These are phyloP conservation scores for Drosophila vallismaia DNA, from an alignment of 2,888 invertebrate species.

Conservation along the genomic window DNA sequence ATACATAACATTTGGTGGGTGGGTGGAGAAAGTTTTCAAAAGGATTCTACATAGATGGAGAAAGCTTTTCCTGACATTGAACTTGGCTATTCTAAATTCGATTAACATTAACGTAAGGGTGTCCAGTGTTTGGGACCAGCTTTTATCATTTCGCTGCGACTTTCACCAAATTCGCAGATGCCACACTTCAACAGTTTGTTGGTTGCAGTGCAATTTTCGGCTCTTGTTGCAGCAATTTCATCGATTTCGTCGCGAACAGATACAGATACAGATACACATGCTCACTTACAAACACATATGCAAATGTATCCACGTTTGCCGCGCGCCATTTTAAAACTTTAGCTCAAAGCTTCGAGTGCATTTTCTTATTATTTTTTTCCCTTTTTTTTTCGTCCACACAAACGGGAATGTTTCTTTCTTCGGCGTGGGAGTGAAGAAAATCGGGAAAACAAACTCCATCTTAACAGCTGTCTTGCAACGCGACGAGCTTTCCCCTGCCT, in stretches of 20 bases:
- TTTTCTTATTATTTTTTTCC: conserved; percentile 50
- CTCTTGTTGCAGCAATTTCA: conserved; percentile 28
- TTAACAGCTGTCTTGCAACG: conserved; percentile 24
- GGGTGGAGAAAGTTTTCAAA: conserved; percentile 24
- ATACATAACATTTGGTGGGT: neutral
- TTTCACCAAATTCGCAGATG: conserved; percentile 60
- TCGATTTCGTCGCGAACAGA: conserved; percentile 28
- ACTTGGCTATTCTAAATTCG: conserved; percentile 58
- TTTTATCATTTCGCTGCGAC: conserved; percentile 23
- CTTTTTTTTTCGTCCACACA: neutral
- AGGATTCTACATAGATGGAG: conserved; percentile 17
- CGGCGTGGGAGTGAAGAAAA: conserved; percentile 30
- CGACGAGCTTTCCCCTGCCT: conserved; percentile 25
- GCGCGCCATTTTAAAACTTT: conserved; percentile 74
- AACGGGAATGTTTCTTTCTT: neutral
- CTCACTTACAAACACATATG: conserved; percentile 1
- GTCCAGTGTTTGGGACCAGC: conserved; percentile 2
- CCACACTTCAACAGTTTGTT: conserved; percentile 64
- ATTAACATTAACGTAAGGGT: conserved; percentile 36
- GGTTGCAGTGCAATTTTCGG: conserved; percentile 5
- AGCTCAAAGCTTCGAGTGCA: conserved; percentile 57
- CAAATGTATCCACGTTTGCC: conserved; percentile 11
- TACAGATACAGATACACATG: conserved; percentile 19
- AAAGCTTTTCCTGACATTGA: conserved; percentile 70
- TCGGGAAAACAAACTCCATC: conserved; percentile 29